Evolutionary conservation across 2,797 vertebrate genomes (phyloP), one percentile per base, ranked within the genome.

Genomic region (Delichon dasypus): DNA sequence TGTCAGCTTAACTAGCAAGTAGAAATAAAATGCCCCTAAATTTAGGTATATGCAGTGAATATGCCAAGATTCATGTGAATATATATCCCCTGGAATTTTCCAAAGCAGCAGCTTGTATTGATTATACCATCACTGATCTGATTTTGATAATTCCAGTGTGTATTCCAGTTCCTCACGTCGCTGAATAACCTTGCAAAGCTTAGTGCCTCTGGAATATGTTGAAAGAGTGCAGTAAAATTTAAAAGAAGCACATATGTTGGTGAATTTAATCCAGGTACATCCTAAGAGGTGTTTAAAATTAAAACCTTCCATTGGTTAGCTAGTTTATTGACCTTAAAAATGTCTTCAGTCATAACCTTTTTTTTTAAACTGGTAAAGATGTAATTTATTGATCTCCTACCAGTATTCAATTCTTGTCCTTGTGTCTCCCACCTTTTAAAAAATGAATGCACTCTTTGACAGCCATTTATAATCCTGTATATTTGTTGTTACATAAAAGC

Each of bases 41-140:
- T 64, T 81, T 79, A 76, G 20, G 36, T 60, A 21, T 27, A 3
- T 45, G 42, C 11, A 53, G 11, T 44, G 55, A 68, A 72, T 44
- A 54, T 0, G 0, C 54, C 34, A 86, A 76, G 48, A 66, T 48
- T 16, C 8, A 22, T 29, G 19, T 62, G 34, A 84, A 29, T 66
- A 77, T 75, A 29, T 66, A 77, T 75, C n/a, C 36, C 25, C 47
- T 86, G 73, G 70, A 94, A 86, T 88, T 91, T 91, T 93, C 73
- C 62, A 70, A 84, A 85, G 54, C 47, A 81, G 47, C 23, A 50
- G 20, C 36, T 86, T 0, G 18, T 58, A 61, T 75, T 81, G 85
- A 72, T 94, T 78, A 38, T 1, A 1, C 10, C 38, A 66, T 68
- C 50, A 26, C 62, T 77, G 70, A 73, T 91, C 50, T 83, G 75